Base-by-base conservation (phyloP, 2,888 invertebrate genomes). In the Zaprionus bogoriensis region DNA sequence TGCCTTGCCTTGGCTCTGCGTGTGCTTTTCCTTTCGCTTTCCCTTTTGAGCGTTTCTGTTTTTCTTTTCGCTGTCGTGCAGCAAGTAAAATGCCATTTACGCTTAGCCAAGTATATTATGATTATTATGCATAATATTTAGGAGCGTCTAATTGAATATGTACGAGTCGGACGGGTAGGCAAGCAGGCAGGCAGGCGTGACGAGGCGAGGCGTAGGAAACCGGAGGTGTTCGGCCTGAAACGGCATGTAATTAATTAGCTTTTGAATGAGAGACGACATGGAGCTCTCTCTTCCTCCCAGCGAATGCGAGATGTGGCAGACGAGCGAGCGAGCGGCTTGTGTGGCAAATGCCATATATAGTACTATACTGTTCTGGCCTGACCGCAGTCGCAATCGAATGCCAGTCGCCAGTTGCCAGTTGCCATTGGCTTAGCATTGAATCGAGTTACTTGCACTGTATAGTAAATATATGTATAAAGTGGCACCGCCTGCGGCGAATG, bases 111-210 rank as follows among this genome's bases (percentile, higher is more conserved):
- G 55, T 61, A 62, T 57, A 61, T 61, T 59, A 58, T 61, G 46
- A 78, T 78, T 72, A 74, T 72, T 74, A 69, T 84, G 79, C 78
- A 80, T 81, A 74, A 81, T 75, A 77, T 80, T 80, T 54, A 53
- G 76, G 47, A 58, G 61, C 65, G 50, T 66, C 85, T 81, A 80
- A 80, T 80, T 81, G 82, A 80, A 84, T 80, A 66, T 77, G 51
- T 51, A 66, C 25, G 39, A 60, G 27, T 48, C 27, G 20, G 52
- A 2, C 51, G 30, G 67, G 12, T 41, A 52, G 58, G 58, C 73
- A n/a, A n/a, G n/a, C n/a, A n/a, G 52, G 3, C 51, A 38, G 67
- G 12, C 45, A 52, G 58, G 58, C 73, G 62, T 67, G 63, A 52
- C 54, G 17, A 14, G 2, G 1, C 5, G 6, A 51, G 28, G 17